Conservation (phyloP, 2,113 vertebrate species). For the Austrofundulus limnaeus region DNA sequence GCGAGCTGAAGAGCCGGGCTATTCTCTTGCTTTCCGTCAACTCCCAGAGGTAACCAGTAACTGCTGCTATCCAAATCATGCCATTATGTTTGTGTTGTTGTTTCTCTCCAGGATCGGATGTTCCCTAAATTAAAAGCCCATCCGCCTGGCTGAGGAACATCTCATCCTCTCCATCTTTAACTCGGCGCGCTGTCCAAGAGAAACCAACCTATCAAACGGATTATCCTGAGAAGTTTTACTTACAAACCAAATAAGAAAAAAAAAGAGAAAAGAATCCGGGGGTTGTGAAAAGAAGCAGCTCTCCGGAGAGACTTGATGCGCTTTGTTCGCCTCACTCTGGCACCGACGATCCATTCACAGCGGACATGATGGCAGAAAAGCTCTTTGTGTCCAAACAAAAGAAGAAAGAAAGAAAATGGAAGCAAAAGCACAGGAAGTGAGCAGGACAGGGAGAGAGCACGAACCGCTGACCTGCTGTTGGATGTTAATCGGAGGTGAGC, state of each 20-base stretch:
- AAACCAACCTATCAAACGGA: conserved; percentile 25
- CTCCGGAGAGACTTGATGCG: conserved; percentile 58
- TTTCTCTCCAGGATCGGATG: conserved; percentile 45
- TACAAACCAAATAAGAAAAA: no score
- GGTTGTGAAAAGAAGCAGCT: conserved; percentile 45
- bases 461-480: conserved; percentile 52
- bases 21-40: conserved; percentile 43
- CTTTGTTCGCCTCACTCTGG: conserved; percentile 65
- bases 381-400: conserved; percentile 31
- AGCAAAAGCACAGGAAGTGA: no score
- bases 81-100: conserved; percentile 64
- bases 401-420: no score
- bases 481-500: conserved; percentile 67
- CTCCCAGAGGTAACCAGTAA: conserved; percentile 56
- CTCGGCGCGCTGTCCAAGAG: conserved; percentile 20
- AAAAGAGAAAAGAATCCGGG: conserved; percentile 64
- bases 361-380: conserved; percentile 30
- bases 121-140: conserved; percentile 59
- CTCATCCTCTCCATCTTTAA: conserved; percentile 63
- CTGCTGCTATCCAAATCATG: conserved; percentile 52
- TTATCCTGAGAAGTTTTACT: conserved; percentile 60
- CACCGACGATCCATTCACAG: conserved; percentile 40
- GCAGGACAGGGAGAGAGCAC: no score
- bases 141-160: conserved; percentile 47
- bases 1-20: no score